These are phyloP conservation scores for Anabacerthia variegaticeps DNA, from an alignment of 2,797 vertebrate species.

Conservation along the genomic window DNA sequence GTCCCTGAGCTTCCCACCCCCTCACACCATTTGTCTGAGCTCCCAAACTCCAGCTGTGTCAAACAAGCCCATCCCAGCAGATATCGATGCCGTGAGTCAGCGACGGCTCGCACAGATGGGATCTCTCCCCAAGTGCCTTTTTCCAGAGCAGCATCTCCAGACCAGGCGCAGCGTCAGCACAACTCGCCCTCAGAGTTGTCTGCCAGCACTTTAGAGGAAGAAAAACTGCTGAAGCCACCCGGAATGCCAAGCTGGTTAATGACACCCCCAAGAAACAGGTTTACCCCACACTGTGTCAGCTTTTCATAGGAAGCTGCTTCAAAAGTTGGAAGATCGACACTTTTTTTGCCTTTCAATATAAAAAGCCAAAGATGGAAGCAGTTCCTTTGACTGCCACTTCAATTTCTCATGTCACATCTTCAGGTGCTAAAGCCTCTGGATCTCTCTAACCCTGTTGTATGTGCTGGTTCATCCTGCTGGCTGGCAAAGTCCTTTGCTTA, in stretches of 20 bases:
- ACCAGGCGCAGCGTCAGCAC: neutral
- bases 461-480: neutral
- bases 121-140: conserved; percentile 5
- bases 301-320: neutral
- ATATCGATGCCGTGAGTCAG: conserved; percentile 16
- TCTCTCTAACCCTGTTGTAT: neutral
- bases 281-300: neutral
- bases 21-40: neutral
- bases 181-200: neutral
- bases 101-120: neutral
- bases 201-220: neutral
- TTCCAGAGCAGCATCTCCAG: conserved; percentile 4
- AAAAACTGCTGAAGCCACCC: neutral
- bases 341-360: neutral
- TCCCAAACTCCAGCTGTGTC: neutral
- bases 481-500: neutral
- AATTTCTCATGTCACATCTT: neutral
- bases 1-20: neutral
- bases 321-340: neutral
- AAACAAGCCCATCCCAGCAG: conserved; percentile 7
- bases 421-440: neutral
- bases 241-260: neutral
- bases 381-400: neutral
- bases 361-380: neutral
- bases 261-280: neutral